Base-by-base conservation (phyloP, 2,797 vertebrate species). In the Clamator glandarius region DNA sequence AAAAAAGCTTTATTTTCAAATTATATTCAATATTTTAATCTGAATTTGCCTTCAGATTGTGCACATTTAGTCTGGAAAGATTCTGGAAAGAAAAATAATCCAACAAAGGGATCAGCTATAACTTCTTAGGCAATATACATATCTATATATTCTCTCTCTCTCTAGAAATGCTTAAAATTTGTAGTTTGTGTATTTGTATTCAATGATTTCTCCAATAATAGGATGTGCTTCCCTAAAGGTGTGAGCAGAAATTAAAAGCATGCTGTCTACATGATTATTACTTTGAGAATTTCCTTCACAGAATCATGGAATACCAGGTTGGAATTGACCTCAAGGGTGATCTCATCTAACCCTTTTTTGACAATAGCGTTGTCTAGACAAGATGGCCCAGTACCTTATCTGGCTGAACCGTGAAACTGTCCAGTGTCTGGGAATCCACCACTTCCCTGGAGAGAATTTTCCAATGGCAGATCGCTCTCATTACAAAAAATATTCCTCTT, bases 381-480 rank as follows among this genome's bases (percentile, higher is more conserved):
- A 62, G 35, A 50, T 15, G 8, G 8, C 29, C 17, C 29, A 91
- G 23, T 4, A 68, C 4, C 7, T 26, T 51, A 11, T 20, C 35
- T 26, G 41, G 10, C 6, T 2, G 13, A 54, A 42, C 42, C 6
- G 67, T 75, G 13, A 33, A 70, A 35, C 1, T 19, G 15, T 55
- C 44, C 17, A 9, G 3, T 24, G 4, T 0, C 20, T 13, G 18
- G 9, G 16, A 79, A 20, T 1, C 6, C 12, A 24, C 8, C 8
- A 29, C 5, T 87, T 59, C 12, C 6, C 18, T 42, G 1, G 6
- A 19, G 15, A 46, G 24, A 29, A 62, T 52, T 10, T 52, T 75
- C 5, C 8, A 15, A 12, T 5, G 7, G 4, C 10, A 67, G 42
- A 78, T 41, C 84, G 6, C 9, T 76, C 20, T 31, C 5, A 35